Conservation (phyloP, 2,113 vertebrate genomes). For the Neolamprologus cancellatus region DNA sequence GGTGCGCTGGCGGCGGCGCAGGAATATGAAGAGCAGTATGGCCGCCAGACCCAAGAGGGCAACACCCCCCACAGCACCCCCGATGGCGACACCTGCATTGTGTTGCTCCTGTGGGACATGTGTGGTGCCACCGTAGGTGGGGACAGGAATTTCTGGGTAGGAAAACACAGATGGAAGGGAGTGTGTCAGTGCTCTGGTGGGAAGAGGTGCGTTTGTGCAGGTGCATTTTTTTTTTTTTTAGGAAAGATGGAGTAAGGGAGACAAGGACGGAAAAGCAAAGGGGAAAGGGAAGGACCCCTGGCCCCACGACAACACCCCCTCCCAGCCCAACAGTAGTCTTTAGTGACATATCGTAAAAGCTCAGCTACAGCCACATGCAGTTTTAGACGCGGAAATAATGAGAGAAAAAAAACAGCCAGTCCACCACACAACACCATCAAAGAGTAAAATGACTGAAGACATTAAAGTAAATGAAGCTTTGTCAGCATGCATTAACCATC, state of each 20-base stretch:
- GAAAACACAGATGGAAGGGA: constrained; percentile 97
- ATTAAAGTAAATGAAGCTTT: not conserved
- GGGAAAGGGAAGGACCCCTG: constrained; percentile 46
- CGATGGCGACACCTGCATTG: constrained; percentile 80
- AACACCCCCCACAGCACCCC: constrained; percentile 83
- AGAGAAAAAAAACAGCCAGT: not conserved
- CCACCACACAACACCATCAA: not conserved
- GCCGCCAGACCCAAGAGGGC: constrained; percentile 80
- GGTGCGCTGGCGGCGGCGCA: constrained; percentile 92
- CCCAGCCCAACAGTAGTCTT: constrained; percentile 2
- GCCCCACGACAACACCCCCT: not conserved
- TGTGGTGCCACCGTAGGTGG: constrained; percentile 55
- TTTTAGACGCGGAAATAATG: not conserved
- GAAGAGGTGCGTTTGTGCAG: constrained; percentile 73
- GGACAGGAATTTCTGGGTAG: constrained; percentile 96
- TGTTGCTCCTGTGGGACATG: constrained; percentile 65
- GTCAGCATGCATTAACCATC: constrained; percentile 27
- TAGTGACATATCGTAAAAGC: not conserved
- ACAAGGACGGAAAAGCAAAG: constrained; percentile 74
- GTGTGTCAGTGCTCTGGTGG: constrained; percentile 87
- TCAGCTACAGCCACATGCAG: constrained; percentile 40
- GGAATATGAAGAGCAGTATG: constrained; percentile 82
- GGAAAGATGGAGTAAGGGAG: constrained; percentile 71
- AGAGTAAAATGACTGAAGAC: not conserved
- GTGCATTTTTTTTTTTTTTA: constrained; percentile 48